Conservation (phyloP, 2,888 invertebrate species). For the Ceratothoa steindachneri region DNA sequence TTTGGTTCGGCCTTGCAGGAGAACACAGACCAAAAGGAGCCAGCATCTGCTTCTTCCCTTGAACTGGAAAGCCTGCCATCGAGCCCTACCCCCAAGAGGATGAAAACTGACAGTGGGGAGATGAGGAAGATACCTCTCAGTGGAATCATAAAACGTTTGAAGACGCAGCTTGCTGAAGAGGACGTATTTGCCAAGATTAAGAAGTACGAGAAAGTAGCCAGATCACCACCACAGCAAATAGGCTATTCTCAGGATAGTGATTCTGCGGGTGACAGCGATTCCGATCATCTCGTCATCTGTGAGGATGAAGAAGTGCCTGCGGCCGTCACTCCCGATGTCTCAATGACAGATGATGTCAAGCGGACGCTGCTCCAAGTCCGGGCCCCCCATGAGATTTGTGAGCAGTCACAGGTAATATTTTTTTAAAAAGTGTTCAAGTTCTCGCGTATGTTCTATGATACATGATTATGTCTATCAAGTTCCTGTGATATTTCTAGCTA, state of each 20-base stretch:
- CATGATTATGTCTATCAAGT: too few relatives aligned
- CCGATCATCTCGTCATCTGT: constrained; percentile 28
- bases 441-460: too few relatives aligned
- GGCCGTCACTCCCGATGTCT: neutral
- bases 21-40: neutral
- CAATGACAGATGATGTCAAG: neutral
- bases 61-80: neutral
- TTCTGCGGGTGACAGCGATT: constrained; percentile 24
- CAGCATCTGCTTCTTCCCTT: neutral
- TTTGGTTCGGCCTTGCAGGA: neutral
- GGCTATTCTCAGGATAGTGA: neutral
- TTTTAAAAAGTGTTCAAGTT: too few relatives aligned
- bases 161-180: neutral
- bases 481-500: too few relatives aligned
- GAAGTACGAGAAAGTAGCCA: neutral
- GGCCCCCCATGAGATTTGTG: too few relatives aligned
- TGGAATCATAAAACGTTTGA: neutral
- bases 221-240: neutral
- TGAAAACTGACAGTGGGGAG: neutral
- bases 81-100: neutral
- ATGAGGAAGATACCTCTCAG: neutral
- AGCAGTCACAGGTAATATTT: too few relatives aligned
- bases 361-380: too few relatives aligned
- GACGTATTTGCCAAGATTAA: neutral
- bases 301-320: constrained; percentile 23